Evolutionary conservation across 1,140 invertebrate species (phyloP).

Genomic region (Brachionus rotundiformis): DNA sequence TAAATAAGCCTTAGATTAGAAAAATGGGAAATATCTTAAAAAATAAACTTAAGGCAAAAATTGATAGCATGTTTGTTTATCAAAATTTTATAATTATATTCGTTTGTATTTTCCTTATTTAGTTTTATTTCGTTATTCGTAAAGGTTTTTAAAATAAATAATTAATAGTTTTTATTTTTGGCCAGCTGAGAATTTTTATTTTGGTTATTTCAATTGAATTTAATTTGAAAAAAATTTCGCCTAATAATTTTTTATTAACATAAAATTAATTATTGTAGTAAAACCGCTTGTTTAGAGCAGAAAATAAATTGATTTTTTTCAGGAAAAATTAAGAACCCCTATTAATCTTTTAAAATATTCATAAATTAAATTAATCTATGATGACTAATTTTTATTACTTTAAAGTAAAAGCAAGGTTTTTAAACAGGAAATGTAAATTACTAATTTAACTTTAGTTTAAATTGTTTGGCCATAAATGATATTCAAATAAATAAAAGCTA

Average conservation of each 20-base stretch:
- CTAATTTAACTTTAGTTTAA: neutral
- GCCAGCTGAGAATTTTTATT: neutral
- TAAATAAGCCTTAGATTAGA: neutral
- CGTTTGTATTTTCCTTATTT: neutral
- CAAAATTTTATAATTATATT: neutral
- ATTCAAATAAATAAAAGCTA: neutral
- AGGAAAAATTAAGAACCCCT: neutral
- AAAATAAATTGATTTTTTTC: neutral
- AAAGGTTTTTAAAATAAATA: constrained; percentile 11
- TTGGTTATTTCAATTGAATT: neutral
- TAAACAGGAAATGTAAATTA: neutral
- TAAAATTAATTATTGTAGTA: neutral
- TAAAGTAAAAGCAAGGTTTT: no score
- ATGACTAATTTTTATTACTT: neutral
- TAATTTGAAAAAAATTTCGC: neutral
- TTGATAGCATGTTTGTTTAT: neutral
- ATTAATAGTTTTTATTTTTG: neutral
- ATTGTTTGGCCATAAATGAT: neutral
- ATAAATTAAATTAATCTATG: neutral
- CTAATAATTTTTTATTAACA: neutral
- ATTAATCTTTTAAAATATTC: neutral
- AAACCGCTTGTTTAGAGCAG: neutral
- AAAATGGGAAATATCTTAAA: neutral
- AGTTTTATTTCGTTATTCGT: neutral
- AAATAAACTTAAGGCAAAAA: neutral